Conservation (phyloP, 1,140 invertebrate genomes). For the Papilio aristodemus region DNA sequence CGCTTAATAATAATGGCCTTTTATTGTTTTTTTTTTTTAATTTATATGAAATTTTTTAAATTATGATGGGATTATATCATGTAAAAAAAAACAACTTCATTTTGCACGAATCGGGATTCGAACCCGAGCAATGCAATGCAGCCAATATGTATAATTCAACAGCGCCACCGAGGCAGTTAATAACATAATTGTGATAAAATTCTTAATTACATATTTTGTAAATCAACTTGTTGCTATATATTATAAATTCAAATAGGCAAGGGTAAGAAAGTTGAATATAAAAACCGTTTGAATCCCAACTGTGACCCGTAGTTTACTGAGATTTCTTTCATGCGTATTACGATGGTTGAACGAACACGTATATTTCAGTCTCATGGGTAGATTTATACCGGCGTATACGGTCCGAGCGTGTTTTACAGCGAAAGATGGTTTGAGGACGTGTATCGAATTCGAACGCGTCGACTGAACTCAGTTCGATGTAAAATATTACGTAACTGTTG, state of each 20-base stretch:
- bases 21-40: too few relatives aligned
- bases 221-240: neutral
- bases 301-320: constrained; percentile 33
- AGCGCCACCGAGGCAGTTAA: too few relatives aligned
- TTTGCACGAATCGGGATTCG: too few relatives aligned
- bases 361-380: constrained; percentile 35
- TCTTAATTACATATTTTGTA: neutral
- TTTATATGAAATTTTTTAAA: too few relatives aligned
- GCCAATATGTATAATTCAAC: too few relatives aligned
- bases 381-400: constrained; percentile 34
- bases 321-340: constrained; percentile 34
- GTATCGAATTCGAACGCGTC: constrained; percentile 33
- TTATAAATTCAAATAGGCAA: constrained; percentile 16
- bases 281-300: constrained; percentile 32
- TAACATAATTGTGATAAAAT: neutral
- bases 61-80: too few relatives aligned
- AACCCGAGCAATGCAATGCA: too few relatives aligned
- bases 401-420: constrained; percentile 34
- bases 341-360: constrained; percentile 35
- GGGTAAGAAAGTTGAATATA: constrained; percentile 17
- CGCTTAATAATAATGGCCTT: too few relatives aligned
- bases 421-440: constrained; percentile 33
- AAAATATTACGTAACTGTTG: constrained; percentile 18
- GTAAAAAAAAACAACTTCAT: too few relatives aligned
- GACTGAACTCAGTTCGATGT: neutral